Percentiles rank a stretch among this genome's conserved stretches.
Evolutionary conservation across 2,113 vertebrate genomes (phyloP).

Genomic region (Prunella fulvescens): DNA sequence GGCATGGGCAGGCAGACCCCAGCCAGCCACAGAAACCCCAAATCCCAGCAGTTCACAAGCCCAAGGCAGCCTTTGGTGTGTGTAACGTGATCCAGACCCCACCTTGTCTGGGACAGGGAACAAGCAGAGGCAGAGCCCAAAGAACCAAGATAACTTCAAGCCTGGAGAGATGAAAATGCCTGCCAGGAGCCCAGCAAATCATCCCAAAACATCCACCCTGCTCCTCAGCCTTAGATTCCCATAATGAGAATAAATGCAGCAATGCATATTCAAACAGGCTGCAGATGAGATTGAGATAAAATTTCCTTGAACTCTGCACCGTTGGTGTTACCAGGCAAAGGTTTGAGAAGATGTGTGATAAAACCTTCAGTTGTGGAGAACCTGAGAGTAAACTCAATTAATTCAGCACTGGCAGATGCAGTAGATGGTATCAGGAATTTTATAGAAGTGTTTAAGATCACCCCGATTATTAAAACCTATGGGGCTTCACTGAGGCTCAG

Average conservation of each 20-base stretch:
- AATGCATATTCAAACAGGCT: not conserved
- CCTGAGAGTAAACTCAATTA: not conserved
- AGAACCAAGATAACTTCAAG: not conserved
- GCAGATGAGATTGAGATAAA: not conserved
- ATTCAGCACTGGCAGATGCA: not conserved
- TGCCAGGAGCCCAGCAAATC: not conserved
- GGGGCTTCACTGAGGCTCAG: not conserved
- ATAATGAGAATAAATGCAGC: not conserved
- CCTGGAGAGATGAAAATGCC: not conserved
- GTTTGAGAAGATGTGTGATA: not conserved
- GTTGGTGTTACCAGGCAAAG: not conserved
- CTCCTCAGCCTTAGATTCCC: not conserved
- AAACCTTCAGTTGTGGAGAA: not conserved
- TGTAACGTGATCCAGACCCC: not conserved
- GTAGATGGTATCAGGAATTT: not conserved
- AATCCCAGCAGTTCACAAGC: not conserved
- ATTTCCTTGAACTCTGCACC: not conserved
- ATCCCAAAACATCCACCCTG: not conserved
- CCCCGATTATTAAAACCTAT: not conserved
- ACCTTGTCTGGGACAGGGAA: not conserved
- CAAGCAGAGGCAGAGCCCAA: conserved; percentile 1
- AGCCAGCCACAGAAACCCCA: not conserved
- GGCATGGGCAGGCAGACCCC: not conserved
- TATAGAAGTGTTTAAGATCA: not conserved
- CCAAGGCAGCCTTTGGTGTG: not conserved